phyloP scores from a whole-genome alignment of 2,888 invertebrate genomes.

The Entomobrya proxima region DNA sequence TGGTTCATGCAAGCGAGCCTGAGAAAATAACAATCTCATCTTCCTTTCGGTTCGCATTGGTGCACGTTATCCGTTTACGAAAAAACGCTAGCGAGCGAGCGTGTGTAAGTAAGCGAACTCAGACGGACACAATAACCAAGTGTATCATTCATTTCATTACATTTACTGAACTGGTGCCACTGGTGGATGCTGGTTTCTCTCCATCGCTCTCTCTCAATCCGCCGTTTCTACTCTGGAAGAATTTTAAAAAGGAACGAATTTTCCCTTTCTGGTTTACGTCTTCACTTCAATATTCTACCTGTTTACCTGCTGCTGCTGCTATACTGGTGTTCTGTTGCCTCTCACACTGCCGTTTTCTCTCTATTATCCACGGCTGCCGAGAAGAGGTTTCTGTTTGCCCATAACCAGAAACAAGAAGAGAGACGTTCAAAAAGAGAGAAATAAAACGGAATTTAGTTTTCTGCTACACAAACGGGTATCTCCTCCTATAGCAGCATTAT shows the following conservation, averaged over 20 bases:
- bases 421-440: background rate
- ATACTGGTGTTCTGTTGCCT: background rate
- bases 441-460: slow-evolving; percentile 21
- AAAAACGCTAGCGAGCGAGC: background rate
- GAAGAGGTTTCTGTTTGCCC: background rate
- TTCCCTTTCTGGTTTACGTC: slow-evolving; percentile 33
- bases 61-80: background rate
- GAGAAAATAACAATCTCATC: slow-evolving; percentile 44
- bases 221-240: slow-evolving; percentile 47
- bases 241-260: slow-evolving; percentile 54
- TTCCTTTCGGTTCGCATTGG: slow-evolving; percentile 28
- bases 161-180: slow-evolving; percentile 11
- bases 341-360: background rate
- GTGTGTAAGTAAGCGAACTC: slow-evolving; percentile 24
- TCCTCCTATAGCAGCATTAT: background rate
- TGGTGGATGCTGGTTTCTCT: slow-evolving; percentile 23
- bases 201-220: no score
- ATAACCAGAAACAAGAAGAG: slow-evolving; percentile 4
- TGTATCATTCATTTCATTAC: slow-evolving; percentile 58
- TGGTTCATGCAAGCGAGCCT: background rate
- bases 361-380: background rate
- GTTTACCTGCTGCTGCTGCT: slow-evolving; percentile 53
- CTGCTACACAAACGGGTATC: background rate
- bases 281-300: slow-evolving; percentile 42
- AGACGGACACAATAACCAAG: slow-evolving; percentile 42